Evolutionary conservation across 2,113 vertebrate species (phyloP).

Genomic region (Ardeotis arabs): DNA sequence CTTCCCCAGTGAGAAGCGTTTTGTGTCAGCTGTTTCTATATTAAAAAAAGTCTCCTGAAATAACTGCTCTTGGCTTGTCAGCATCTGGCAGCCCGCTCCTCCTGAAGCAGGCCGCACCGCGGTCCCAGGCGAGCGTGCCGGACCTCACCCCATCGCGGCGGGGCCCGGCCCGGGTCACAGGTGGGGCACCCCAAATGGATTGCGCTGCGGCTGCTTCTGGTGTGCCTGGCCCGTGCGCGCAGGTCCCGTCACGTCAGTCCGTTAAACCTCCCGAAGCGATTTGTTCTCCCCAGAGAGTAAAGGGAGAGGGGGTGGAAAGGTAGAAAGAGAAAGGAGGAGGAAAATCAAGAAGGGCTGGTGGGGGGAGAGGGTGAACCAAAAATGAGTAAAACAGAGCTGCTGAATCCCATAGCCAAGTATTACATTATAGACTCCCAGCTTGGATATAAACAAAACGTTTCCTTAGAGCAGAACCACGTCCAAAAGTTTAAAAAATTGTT

Average conservation of each 20-base stretch:
- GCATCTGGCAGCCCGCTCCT: constrained; percentile 41
- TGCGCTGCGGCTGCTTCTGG: background rate
- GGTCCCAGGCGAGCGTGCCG: background rate
- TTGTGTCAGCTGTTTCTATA: constrained; percentile 56
- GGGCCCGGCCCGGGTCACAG: constrained; percentile 52
- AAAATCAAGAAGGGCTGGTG: background rate
- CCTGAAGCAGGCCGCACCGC: constrained; percentile 25
- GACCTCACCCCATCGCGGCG: constrained; percentile 16
- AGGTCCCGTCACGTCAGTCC: background rate
- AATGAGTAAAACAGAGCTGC: constrained; percentile 66
- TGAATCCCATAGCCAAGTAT: constrained; percentile 55
- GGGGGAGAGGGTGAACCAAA: background rate
- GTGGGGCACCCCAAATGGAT: constrained; percentile 59
- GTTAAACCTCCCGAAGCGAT: constrained; percentile 39
- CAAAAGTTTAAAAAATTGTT: constrained; percentile 45
- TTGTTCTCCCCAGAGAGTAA: constrained; percentile 42
- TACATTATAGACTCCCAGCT: constrained; percentile 52
- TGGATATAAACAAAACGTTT: constrained; percentile 58
- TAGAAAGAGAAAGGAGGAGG: constrained; percentile 29
- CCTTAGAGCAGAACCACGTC: constrained; percentile 42
- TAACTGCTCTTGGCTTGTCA: constrained; percentile 31
- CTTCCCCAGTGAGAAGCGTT: constrained; percentile 51
- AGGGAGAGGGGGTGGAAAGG: constrained; percentile 48
- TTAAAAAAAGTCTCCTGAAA: constrained; percentile 50
- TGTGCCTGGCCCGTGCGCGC: background rate